Base-by-base conservation (phyloP, 2,797 vertebrate genomes). In the Oreochromis mossambicus region DNA sequence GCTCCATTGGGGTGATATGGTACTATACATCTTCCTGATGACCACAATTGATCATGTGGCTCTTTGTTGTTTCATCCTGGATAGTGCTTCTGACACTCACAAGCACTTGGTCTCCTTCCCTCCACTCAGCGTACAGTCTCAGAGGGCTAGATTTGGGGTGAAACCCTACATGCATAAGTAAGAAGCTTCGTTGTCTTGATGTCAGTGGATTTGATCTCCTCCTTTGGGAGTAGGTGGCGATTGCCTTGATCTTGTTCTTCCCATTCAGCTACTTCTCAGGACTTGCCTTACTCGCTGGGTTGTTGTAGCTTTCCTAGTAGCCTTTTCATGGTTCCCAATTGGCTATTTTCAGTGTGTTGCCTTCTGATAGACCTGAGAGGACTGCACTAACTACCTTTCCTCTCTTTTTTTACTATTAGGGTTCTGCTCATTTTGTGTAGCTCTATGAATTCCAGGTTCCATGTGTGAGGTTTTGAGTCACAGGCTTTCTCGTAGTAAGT, bases 81-180 rank as follows among this genome's bases (percentile, higher is more conserved):
- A 58, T 17, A 61, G 15, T 19, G 56, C 1, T 61, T 34, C 56
- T 34, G 56, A 61, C 56, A 61, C 24, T 56, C 24, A 15, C 24
- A 29, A 56, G 54, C 13, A 56, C 29, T 61, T 34, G 56, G 56
- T 61, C 9, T 34, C 29, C 56, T 61, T 34, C 15, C 56, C 29
- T 34, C 29, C 3, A 1, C 56, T 61, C 29, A 61, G 56, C 15
- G 15, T 61, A 51, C 50, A 34, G 29, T 61, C 56, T 11, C 56
- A 0, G 15, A 19, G 29, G 51, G 29, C 29, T 34, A 2, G 29
- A 34, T 61, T 61, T 61, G 56, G 56, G 56, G 56, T 58, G 56
- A 58, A 4, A 58, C 0, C 29, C 3, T 58, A 34, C 15, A 58
- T 0, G 56, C 15, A 0, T 2, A 61, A 34, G 15, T 34, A 61